These are phyloP conservation scores for Nyctalus aviator DNA, from an alignment of 2,797 vertebrate genomes.

Conservation along the genomic window DNA sequence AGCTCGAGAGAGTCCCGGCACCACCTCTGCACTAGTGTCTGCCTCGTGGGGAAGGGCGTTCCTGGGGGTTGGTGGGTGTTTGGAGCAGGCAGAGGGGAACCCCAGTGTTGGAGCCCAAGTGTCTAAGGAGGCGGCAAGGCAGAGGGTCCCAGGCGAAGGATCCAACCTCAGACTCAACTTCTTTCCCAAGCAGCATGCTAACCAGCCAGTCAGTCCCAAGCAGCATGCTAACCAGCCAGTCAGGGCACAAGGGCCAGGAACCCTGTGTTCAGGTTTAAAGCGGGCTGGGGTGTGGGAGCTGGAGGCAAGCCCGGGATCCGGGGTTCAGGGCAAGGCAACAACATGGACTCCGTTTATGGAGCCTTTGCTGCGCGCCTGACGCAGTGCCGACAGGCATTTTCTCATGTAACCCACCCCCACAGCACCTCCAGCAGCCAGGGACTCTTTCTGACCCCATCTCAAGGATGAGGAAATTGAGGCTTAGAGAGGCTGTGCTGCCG, in stretches of 20 bases:
- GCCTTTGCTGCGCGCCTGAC: not conserved
- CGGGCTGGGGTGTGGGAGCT: not conserved
- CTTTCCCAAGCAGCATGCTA: not conserved
- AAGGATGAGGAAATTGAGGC: conserved; percentile 17
- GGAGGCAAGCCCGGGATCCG: not conserved
- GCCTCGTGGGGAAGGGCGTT: not conserved
- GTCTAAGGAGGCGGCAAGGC: not conserved
- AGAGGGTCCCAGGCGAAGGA: not conserved
- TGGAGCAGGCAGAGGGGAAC: not conserved
- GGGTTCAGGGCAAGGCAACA: not conserved
- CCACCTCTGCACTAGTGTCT: not conserved
- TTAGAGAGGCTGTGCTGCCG: not conserved
- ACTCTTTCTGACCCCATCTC: not conserved
- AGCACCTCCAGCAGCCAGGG: not conserved
- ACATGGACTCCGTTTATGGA: not conserved
- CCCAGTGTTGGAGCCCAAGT: not conserved
- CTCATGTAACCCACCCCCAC: not conserved
- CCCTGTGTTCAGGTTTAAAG: not conserved
- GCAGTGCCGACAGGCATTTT: not conserved
- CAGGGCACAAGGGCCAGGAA: not conserved
- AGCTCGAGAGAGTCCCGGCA: not conserved
- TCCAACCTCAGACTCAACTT: not conserved
- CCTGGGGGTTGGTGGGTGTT: not conserved
- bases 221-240: not conserved
- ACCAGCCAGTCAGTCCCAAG: not conserved